These are phyloP conservation scores for Aurelia sp. DNA, from an alignment of 30 jellyfish, hydroid and myxozoan species.

Conservation along the genomic window DNA sequence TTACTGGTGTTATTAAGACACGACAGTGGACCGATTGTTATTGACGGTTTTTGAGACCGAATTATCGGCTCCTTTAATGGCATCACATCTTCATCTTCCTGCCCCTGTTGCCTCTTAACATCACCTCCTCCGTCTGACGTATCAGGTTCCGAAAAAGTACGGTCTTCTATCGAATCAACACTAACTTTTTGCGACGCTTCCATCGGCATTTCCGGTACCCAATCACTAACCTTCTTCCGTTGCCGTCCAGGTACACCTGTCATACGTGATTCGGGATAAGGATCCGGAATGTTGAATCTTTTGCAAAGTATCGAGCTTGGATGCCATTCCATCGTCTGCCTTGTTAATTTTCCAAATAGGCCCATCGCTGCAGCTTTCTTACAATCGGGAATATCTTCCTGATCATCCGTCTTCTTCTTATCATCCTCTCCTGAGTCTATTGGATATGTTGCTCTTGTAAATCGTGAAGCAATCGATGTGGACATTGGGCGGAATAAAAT, in stretches of 20 bases:
- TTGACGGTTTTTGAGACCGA: background rate
- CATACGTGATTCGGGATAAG: constrained; percentile 75
- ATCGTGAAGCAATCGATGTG: constrained; percentile 77
- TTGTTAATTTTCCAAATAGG: constrained; percentile 84
- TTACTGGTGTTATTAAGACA: constrained; percentile 55
- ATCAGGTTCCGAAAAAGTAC: background rate
- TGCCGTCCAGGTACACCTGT: constrained; percentile 75
- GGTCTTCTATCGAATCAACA: background rate
- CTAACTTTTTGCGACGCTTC: background rate
- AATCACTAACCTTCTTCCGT: constrained; percentile 17
- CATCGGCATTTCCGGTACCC: constrained; percentile 9
- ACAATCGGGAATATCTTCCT: constrained; percentile 48
- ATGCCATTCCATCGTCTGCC: constrained; percentile 84
- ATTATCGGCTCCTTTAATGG: background rate
- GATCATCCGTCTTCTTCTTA: background rate
- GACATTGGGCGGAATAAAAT: constrained; percentile 89
- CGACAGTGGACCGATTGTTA: constrained; percentile 81
- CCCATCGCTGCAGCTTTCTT: constrained; percentile 89
- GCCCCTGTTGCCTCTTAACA: background rate
- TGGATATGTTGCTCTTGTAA: constrained; percentile 77
- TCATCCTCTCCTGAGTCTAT: background rate
- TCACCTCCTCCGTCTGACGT: background rate
- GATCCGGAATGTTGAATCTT: constrained; percentile 86
- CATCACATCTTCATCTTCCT: background rate
- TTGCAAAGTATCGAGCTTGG: constrained; percentile 87